phyloP scores from a whole-genome alignment of 1,140 invertebrate species.

The Drosophila funebris region DNA sequence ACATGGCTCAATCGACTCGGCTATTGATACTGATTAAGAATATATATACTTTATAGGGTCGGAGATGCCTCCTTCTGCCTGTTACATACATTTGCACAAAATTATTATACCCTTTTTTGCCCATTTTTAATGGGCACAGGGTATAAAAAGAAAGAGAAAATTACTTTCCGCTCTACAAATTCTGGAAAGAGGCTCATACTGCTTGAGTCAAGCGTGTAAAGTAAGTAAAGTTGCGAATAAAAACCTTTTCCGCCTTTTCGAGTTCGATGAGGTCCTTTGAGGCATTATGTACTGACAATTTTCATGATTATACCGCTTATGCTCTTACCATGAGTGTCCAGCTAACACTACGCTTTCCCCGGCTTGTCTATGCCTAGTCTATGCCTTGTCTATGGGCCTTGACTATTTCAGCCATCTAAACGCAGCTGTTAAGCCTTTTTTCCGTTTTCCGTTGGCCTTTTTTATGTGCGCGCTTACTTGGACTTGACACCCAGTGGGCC shows the following conservation, averaged over 20 bases:
- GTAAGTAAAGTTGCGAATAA: constrained; percentile 80
- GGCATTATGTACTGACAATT: constrained; percentile 82
- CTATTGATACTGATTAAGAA: too few relatives aligned
- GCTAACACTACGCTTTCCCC: constrained; percentile 4
- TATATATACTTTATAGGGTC: too few relatives aligned
- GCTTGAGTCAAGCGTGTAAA: constrained; percentile 73
- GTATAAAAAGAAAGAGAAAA: too few relatives aligned
- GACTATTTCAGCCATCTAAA: constrained; percentile 48
- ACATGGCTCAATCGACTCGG: too few relatives aligned
- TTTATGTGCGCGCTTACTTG: constrained; percentile 52
- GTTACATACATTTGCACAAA: too few relatives aligned
- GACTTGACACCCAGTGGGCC: constrained; percentile 62
- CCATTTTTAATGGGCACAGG: too few relatives aligned
- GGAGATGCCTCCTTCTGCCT: too few relatives aligned
- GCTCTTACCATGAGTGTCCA: constrained; percentile 54
- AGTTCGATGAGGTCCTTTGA: constrained; percentile 71
- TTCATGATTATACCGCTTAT: constrained; percentile 79
- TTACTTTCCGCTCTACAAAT: constrained; percentile 80
- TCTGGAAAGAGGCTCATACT: constrained; percentile 30
- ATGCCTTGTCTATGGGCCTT: background rate
- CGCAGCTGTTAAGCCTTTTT: constrained; percentile 79
- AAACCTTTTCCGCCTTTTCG: constrained; percentile 74
- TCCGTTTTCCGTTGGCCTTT: constrained; percentile 70
- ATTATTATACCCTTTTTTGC: too few relatives aligned
- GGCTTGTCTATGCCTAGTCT: too few relatives aligned